Evolutionary conservation across 2,888 invertebrate genomes (phyloP).

Genomic region (Diaphora mendica): DNA sequence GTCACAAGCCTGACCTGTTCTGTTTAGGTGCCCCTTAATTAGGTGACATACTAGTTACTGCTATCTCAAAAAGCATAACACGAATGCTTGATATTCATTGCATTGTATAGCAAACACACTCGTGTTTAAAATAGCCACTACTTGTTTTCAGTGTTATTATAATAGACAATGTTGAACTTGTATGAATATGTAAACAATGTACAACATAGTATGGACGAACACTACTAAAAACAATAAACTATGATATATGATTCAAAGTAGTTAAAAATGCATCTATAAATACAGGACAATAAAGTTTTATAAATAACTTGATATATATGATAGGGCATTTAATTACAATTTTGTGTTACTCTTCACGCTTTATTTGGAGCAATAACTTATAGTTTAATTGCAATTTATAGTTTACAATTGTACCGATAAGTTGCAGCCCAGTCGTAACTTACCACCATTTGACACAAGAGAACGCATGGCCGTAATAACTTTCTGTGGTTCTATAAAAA

Average conservation of each 20-base stretch:
- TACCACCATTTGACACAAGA: conserved; percentile 37
- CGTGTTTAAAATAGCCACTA: neutral
- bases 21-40: neutral
- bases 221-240: neutral
- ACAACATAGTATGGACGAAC: neutral
- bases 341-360: conserved; percentile 14
- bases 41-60: neutral
- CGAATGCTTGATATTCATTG: neutral
- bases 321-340: conserved; percentile 21
- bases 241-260: neutral
- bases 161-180: conserved; percentile 6
- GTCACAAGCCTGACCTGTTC: neutral
- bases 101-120: neutral
- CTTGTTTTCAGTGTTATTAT: neutral
- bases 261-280: neutral
- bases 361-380: conserved; percentile 29
- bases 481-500: conserved; percentile 38
- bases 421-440: conserved; percentile 37
- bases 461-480: conserved; percentile 40
- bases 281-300: neutral
- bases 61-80: neutral
- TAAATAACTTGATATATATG: conserved; percentile 18
- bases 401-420: conserved; percentile 23
- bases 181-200: neutral
- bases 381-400: conserved; percentile 43